Evolutionary conservation across 2,888 invertebrate genomes (phyloP), one percentile per base, ranked within the genome.

Genomic region (Scaeva pyrastri): DNA sequence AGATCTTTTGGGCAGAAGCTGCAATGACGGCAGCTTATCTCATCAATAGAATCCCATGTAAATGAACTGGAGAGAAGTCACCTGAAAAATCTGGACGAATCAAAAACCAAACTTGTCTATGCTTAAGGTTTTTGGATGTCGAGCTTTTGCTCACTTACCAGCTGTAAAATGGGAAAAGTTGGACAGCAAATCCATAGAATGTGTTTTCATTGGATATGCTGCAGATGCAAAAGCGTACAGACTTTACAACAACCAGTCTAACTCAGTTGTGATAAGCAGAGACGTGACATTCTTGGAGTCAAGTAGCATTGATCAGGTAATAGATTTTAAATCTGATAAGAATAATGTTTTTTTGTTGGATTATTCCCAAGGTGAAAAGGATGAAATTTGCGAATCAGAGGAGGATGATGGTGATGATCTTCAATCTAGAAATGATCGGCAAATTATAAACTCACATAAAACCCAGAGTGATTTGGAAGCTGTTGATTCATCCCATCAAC

Each of bases 1-100:
- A 81, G 19, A 23, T 39, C n/a, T 75, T 75, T 16, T 85, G 72
- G 75, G 74, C 74, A 45, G 84, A 79, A 75, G 79, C 74, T 31
- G 75, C 50, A 70, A 55, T 45, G 73, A 84, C 79, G 58, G 80
- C 80, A 26, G 60, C 31, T 12, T 84, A 76, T 52, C 6, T 76
- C 6, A 62, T 77, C 31, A 85, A 85, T 74, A 23, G 79, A 64
- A 45, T 55, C 8, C 75, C 66, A 23, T 72, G 79, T 45, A 62
- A 80, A 58, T 70, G 66, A 45, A 73, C 73, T 23, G 58, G 71
- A 36, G 52, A 45, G 8, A 78, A 62, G 60, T 78, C 62, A 50
- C 50, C 60, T 5, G 64, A 72, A 64, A 64, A 23, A 56, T 73
- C 2, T 64, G 48, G 64, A 21, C 73, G 26, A 73, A 45, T 39